Conservation (phyloP, 2,888 invertebrate species). For the Trichogramma dendrolimi region DNA sequence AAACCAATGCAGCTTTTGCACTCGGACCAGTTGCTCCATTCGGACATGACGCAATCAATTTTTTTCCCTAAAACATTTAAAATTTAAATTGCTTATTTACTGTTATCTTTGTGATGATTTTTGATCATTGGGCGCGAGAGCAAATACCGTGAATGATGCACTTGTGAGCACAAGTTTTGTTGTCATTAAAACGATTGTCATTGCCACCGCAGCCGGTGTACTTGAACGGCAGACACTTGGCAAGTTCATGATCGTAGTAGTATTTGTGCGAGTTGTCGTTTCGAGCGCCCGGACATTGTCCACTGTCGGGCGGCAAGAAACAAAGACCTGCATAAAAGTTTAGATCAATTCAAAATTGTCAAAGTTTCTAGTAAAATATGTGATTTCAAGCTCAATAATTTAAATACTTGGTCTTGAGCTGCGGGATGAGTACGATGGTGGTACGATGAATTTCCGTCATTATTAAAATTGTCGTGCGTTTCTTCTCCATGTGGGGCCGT, state of each 20-base stretch:
- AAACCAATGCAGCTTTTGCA: slow-evolving; percentile 10
- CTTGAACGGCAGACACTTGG: slow-evolving; percentile 6
- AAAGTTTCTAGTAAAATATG: neutral
- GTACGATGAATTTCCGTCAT: neutral
- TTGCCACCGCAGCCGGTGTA: slow-evolving; percentile 24
- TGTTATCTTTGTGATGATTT: neutral
- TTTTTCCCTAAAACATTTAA: slow-evolving; percentile 7
- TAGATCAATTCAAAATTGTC: neutral
- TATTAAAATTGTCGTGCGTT: neutral
- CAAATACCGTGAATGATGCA: slow-evolving; percentile 13
- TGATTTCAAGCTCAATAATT: neutral
- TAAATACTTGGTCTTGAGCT: slow-evolving; percentile 1
- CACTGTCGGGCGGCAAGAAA: slow-evolving; percentile 3
- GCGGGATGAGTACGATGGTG: neutral
- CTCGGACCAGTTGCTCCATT: slow-evolving; percentile 16
- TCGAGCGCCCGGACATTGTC: neutral
- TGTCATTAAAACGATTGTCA: slow-evolving; percentile 15
- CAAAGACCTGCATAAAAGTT: slow-evolving; percentile 5
- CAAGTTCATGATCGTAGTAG: neutral
- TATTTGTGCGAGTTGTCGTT: slow-evolving; percentile 7
- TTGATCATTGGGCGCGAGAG: neutral
- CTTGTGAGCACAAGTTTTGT: neutral
- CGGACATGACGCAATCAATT: slow-evolving; percentile 18
- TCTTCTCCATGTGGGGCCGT: neutral
- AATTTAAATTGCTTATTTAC: neutral